These are phyloP conservation scores for Lepidiolamprologus cunningtoni DNA, from an alignment of 2,113 vertebrate genomes.

Conservation along the genomic window DNA sequence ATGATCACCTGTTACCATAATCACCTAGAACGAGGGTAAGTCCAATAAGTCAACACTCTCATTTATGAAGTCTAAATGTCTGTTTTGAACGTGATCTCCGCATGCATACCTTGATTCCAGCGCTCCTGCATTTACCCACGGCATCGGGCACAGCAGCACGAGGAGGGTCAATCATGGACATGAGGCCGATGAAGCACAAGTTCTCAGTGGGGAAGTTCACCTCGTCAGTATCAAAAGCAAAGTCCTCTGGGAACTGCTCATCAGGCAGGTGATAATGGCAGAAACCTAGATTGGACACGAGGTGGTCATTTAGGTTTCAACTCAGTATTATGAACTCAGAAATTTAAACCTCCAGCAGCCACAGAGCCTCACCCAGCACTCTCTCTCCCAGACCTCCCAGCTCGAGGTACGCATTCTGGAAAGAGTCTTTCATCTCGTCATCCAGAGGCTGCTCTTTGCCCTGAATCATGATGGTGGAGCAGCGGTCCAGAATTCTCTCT, in stretches of 20 bases:
- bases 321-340: neutral
- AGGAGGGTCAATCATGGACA: constrained; percentile 93
- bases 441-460: constrained; percentile 83
- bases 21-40: constrained; percentile 69
- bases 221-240: constrained; percentile 82
- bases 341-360: neutral
- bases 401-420: constrained; percentile 90
- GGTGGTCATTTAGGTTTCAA: neutral
- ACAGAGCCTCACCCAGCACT: constrained; percentile 73
- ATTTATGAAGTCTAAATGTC: neutral
- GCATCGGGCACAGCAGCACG: constrained; percentile 84
- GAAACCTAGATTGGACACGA: constrained; percentile 70
- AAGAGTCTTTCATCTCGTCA: constrained; percentile 87
- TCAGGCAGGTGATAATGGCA: constrained; percentile 80
- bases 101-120: constrained; percentile 83
- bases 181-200: constrained; percentile 91
- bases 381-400: constrained; percentile 85
- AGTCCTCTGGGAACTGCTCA: constrained; percentile 79
- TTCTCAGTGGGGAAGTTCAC: constrained; percentile 84
- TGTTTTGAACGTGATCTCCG: neutral
- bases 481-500: constrained; percentile 88
- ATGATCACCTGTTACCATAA: constrained; percentile 95
- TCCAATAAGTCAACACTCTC: neutral
- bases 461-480: constrained; percentile 82
- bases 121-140: constrained; percentile 89